Base-by-base conservation (phyloP, 2,888 invertebrate species). In the Drosophila formosana region DNA sequence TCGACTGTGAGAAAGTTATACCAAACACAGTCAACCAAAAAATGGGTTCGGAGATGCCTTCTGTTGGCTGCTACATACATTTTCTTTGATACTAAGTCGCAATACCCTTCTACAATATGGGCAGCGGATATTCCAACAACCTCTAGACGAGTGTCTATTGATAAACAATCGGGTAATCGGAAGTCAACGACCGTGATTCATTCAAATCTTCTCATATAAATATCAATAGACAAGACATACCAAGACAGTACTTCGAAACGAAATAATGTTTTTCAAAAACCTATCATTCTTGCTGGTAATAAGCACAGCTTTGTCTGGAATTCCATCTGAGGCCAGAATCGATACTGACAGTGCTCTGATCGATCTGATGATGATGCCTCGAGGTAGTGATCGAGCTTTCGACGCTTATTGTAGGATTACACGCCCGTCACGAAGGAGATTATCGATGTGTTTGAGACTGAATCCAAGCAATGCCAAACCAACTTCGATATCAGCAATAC, bases 241-340 rank as follows among this genome's bases (percentile, higher is more conserved):
- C 11, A 28, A 50, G 47, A 57, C 64, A 13, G 34, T 32, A 68
- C 32, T 25, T 52, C 47, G 9, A 30, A 25, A 13, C 45, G 28
- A 18, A 66, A 75, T 28, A 47, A 82, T 82, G 81, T 70, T 65
- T 25, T 37, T 55, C 5, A 77, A 75, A 63, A 39, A 58, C 7
- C 30, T 73, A 18, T 25, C 47, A 2, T 30, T 82, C 3, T 37
- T 77, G 47, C 18, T 82, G 52, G 56, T 45, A 4, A 25, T 70
- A n/a, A 66, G 58, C 57, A 6, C 56, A 23, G 47, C 63, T 18
- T 11, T 66, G 45, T 73, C 75, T n/a, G 3, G 47, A 9, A 28
- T 58, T 5, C 69, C 71, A 6, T 26, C 46, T 8, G 45, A 46
- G 6, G 18, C 63, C 7, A 43, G 32, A 8, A 25, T 71, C 1